Conservation (phyloP, 2,113 vertebrate genomes). For the Microcebus jonahi region DNA sequence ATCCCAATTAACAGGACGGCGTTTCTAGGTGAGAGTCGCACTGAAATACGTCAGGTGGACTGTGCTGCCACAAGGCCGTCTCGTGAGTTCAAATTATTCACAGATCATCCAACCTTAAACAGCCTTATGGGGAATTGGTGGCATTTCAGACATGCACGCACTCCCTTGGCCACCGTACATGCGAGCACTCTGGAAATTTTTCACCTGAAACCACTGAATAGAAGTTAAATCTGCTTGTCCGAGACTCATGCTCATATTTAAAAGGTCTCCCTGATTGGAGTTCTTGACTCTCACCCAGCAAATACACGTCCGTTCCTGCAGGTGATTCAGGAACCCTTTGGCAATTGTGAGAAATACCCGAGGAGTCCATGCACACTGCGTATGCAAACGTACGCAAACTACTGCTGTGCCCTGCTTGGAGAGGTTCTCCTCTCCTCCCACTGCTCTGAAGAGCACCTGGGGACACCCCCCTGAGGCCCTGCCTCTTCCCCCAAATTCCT, state of each 20-base stretch:
- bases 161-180: rapidly evolving
- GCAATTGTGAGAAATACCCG: too few relatives aligned
- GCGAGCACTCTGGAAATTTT: too few relatives aligned
- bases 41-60: too few relatives aligned
- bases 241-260: not conserved
- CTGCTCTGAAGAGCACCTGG: not conserved
- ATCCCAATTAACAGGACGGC: not conserved
- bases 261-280: not conserved
- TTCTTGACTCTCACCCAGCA: not conserved
- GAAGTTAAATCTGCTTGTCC: not conserved
- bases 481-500: not conserved
- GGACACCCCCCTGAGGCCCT: rapidly evolving
- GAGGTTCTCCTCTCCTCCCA: not conserved
- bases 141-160: not conserved
- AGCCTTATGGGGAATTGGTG: not conserved
- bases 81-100: not conserved
- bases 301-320: not conserved
- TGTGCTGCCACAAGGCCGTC: rapidly evolving
- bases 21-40: not conserved
- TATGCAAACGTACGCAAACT: rapidly evolving
- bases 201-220: not conserved
- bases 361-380: rapidly evolving
- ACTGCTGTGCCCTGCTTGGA: rapidly evolving
- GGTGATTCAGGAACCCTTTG: not conserved
- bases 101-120: too few relatives aligned